phyloP scores from a whole-genome alignment of 2,797 vertebrate species.

The Phalloptychus januarius region DNA sequence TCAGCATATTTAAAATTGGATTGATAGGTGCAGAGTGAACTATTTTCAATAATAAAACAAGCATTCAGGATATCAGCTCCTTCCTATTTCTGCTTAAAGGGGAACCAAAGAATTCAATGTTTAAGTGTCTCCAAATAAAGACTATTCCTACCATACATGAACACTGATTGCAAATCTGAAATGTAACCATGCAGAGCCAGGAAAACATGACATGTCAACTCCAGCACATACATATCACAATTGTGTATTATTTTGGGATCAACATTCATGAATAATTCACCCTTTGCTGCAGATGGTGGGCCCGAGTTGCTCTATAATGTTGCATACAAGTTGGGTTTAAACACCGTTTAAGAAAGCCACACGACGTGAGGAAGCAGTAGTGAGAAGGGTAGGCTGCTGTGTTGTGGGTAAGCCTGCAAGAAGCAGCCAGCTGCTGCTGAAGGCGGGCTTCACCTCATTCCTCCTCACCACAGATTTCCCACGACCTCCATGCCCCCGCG shows the following conservation, averaged over 20 bases:
- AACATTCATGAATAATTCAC: slow-evolving; percentile 39
- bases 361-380: slow-evolving; percentile 13
- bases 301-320: slow-evolving; percentile 5
- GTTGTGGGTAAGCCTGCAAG: slow-evolving; percentile 30
- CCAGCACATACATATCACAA: slow-evolving; percentile 6
- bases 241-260: slow-evolving; percentile 23
- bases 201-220: slow-evolving; percentile 6
- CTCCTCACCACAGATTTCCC: slow-evolving; percentile 75
- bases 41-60: slow-evolving; percentile 12
- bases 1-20: slow-evolving; percentile 1
- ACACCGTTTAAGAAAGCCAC: slow-evolving; percentile 2
- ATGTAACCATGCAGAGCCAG: not conserved
- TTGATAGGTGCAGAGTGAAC: slow-evolving; percentile 26
- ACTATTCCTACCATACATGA: slow-evolving; percentile 16
- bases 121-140: slow-evolving; percentile 20
- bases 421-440: slow-evolving; percentile 63
- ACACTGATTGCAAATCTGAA: slow-evolving; percentile 6
- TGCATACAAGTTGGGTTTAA: slow-evolving; percentile 17
- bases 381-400: slow-evolving; percentile 25
- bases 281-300: slow-evolving; percentile 26
- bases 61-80: slow-evolving; percentile 39
- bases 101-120: slow-evolving; percentile 6
- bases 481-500: slow-evolving; percentile 76
- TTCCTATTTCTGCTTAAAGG: slow-evolving; percentile 7
- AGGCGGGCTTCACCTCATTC: slow-evolving; percentile 77